Conservation (phyloP, 2,113 vertebrate genomes). For the Carassius auratus region DNA sequence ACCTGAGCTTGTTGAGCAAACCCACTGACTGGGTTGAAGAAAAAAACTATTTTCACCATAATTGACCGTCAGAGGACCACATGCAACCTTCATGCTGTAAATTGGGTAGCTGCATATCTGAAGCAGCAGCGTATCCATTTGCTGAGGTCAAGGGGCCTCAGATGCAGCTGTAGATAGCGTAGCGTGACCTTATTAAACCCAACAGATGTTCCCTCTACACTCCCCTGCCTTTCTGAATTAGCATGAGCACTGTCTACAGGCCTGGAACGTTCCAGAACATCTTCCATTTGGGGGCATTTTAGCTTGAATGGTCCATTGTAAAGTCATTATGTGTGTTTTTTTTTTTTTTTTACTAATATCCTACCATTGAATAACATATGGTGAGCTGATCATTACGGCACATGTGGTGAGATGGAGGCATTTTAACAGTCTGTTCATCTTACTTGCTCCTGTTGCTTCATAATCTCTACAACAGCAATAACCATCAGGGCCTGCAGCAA, state of each 20-base stretch:
- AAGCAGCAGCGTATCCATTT: conserved; percentile 21
- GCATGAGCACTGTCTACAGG: conserved; percentile 1
- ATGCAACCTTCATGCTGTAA: background rate
- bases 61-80: background rate
- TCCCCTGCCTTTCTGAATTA: conserved; percentile 10
- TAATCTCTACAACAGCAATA: conserved; percentile 35
- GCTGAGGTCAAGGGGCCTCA: conserved; percentile 18
- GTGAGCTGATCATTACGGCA: conserved; percentile 29
- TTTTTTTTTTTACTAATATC: background rate
- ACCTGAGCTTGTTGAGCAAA: background rate
- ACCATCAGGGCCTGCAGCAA: conserved; percentile 11
- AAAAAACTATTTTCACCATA: background rate
- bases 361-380: conserved; percentile 31
- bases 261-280: conserved; percentile 8
- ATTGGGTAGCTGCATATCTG: conserved; percentile 5
- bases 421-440: conserved; percentile 25
- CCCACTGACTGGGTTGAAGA: background rate
- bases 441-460: conserved; percentile 30
- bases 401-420: conserved; percentile 22
- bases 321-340: background rate
- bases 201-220: background rate
- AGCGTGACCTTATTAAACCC: conserved; percentile 15
- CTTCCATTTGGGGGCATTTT: conserved; percentile 9
- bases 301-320: background rate
- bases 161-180: background rate